Conservation (phyloP, 1,140 invertebrate genomes). For the Belonocnema kinseyi region DNA sequence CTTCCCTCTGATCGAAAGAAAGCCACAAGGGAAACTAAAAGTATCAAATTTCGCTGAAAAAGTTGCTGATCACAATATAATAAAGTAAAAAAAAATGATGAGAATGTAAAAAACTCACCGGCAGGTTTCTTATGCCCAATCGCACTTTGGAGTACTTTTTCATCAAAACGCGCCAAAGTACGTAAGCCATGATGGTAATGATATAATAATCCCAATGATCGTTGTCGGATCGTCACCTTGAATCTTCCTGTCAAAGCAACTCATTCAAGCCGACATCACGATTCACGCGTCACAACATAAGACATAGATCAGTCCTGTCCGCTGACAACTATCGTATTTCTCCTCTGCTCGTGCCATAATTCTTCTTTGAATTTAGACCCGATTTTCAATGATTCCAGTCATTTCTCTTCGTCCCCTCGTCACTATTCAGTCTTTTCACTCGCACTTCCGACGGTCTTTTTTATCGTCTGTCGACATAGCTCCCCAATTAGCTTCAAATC, state of each 20-base stretch:
- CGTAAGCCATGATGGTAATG: constrained; percentile 72
- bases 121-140: constrained; percentile 71
- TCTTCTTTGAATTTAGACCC: constrained; percentile 13
- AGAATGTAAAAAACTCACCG: constrained; percentile 62
- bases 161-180: constrained; percentile 75
- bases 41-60: neutral
- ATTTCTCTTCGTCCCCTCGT: neutral
- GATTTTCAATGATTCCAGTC: constrained; percentile 15
- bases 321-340: constrained; percentile 46
- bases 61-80: constrained; percentile 4
- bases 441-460: neutral
- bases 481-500: neutral
- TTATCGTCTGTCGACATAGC: neutral
- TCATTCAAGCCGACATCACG: constrained; percentile 46
- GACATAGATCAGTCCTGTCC: constrained; percentile 47
- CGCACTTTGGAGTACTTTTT: constrained; percentile 75
- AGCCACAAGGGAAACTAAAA: neutral
- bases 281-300: constrained; percentile 49
- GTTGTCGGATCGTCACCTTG: constrained; percentile 54
- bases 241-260: constrained; percentile 41
- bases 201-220: constrained; percentile 44
- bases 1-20: constrained; percentile 7
- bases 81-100: constrained; percentile 29
- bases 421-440: neutral
- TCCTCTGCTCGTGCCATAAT: constrained; percentile 48